phyloP scores from a whole-genome alignment of 2,113 vertebrate genomes.

The Mirza zaza region DNA sequence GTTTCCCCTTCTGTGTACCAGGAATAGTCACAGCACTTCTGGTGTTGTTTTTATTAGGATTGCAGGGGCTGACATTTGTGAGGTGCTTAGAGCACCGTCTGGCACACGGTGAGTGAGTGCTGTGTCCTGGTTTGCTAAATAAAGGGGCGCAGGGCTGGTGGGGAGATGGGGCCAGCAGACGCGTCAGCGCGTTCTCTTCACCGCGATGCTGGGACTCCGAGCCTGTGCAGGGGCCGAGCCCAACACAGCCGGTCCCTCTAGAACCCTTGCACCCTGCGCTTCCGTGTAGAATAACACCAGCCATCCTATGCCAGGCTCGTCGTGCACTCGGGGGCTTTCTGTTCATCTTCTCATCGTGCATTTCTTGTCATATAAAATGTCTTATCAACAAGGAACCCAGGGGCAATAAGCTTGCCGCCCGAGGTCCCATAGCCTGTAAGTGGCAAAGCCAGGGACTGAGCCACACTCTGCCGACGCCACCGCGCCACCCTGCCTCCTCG shows the following conservation, averaged over 20 bases:
- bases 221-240: neutral
- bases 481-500: rapidly evolving
- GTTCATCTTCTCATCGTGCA: neutral
- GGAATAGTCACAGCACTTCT: neutral
- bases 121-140: rapidly evolving
- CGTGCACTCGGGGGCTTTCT: rapidly evolving
- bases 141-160: rapidly evolving
- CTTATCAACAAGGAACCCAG: rapidly evolving
- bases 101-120: too few species aligned
- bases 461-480: neutral
- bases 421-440: rapidly evolving
- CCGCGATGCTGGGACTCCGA: neutral
- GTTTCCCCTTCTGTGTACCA: neutral
- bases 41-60: neutral
- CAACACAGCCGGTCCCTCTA: rapidly evolving
- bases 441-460: neutral
- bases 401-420: neutral
- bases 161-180: too few species aligned
- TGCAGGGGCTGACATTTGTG: neutral
- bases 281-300: rapidly evolving
- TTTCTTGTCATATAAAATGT: neutral
- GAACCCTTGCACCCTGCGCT: rapidly evolving
- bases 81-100: too few species aligned
- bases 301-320: rapidly evolving
- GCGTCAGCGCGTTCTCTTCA: rapidly evolving